These are phyloP conservation scores for Digitonthophagus gazella DNA, from an alignment of 2,888 invertebrate species.

Conservation along the genomic window DNA sequence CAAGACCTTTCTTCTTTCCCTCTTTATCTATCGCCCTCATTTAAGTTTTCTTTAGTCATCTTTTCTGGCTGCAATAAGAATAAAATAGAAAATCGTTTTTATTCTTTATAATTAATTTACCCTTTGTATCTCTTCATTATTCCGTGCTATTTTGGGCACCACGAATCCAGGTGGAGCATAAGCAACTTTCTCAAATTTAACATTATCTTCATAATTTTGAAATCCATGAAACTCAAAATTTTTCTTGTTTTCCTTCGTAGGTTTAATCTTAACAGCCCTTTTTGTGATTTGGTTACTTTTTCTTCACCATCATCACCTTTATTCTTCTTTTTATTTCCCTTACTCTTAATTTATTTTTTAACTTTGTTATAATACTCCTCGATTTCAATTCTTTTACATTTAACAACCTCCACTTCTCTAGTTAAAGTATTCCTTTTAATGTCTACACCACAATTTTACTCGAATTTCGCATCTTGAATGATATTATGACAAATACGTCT, in stretches of 20 bases:
- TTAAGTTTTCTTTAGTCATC: constrained; percentile 50
- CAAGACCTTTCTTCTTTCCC: constrained; percentile 62
- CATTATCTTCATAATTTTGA: constrained; percentile 57
- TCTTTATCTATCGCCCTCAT: constrained; percentile 51
- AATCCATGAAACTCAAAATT: constrained; percentile 51
- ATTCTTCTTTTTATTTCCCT: constrained; percentile 46
- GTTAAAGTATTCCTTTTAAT: constrained; percentile 56
- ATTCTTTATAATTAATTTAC: constrained; percentile 39
- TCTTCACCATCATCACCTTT: constrained; percentile 32
- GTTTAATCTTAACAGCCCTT: constrained; percentile 53
- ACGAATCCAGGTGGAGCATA: constrained; percentile 70
- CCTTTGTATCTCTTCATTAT: constrained; percentile 49
- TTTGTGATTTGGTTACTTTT: constrained; percentile 56
- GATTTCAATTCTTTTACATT: constrained; percentile 56
- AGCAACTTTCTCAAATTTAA: constrained; percentile 73
- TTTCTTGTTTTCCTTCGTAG: constrained; percentile 51
- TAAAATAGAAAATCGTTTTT: constrained; percentile 11
- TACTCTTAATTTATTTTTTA: constrained; percentile 43
- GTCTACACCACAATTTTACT: constrained; percentile 61
- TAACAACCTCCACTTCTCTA: constrained; percentile 53
- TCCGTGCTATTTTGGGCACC: constrained; percentile 53
- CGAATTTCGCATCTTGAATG: constrained; percentile 61
- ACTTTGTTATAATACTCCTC: constrained; percentile 53
- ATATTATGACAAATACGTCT: constrained; percentile 62
- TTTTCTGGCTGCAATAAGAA: constrained; percentile 59